phyloP scores from a whole-genome alignment of 1,140 invertebrate genomes.

The Drosophila equinoxialis region DNA sequence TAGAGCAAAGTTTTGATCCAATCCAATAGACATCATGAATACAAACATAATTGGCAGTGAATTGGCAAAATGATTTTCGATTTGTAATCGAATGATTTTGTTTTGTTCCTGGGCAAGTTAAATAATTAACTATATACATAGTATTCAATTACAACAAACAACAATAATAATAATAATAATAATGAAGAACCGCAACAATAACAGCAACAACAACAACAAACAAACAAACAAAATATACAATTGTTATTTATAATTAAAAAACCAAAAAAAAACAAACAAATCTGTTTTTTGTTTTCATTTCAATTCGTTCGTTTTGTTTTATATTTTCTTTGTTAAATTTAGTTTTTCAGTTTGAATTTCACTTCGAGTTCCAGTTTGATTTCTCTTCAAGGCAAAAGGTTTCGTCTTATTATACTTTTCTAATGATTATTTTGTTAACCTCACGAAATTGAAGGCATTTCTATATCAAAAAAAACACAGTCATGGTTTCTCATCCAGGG shows the following conservation, averaged over 20 bases:
- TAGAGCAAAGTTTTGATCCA: neutral
- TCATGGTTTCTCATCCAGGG: constrained; percentile 63
- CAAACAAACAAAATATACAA: constrained; percentile 73
- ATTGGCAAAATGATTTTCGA: too few relatives aligned
- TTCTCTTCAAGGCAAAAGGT: constrained; percentile 31
- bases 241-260: constrained; percentile 82
- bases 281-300: constrained; percentile 79
- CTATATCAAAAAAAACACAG: constrained; percentile 9
- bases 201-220: constrained; percentile 38
- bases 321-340: neutral
- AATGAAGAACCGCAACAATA: constrained; percentile 52
- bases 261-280: constrained; percentile 68
- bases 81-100: too few relatives aligned
- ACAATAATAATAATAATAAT: neutral
- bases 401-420: constrained; percentile 20
- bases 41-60: neutral
- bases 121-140: constrained; percentile 22
- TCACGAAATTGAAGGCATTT: constrained; percentile 31
- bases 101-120: constrained; percentile 21
- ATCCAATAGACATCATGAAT: neutral
- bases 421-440: neutral
- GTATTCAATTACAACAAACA: constrained; percentile 38
- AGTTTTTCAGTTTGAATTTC: constrained; percentile 26
- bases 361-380: constrained; percentile 1
- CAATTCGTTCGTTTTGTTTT: neutral